Conservation (phyloP, 1,140 invertebrate genomes). For the Diachasmimorpha longicaudata region DNA sequence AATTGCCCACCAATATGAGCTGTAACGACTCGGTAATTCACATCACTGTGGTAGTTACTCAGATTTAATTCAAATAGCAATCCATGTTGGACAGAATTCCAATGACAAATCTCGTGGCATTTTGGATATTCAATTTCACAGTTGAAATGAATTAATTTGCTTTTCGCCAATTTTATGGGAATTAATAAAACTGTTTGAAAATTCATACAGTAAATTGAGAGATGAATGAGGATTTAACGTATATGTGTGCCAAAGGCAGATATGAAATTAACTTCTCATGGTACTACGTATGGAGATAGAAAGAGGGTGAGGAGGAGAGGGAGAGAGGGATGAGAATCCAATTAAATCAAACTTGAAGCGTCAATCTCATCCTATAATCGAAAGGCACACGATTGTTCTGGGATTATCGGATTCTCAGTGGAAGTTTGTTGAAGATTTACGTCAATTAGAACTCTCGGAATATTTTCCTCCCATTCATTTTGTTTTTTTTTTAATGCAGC, state of each 20-base stretch:
- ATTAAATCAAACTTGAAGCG: slow-evolving; percentile 6
- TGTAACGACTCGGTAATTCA: neutral
- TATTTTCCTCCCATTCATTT: neutral
- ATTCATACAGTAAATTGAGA: neutral
- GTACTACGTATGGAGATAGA: neutral
- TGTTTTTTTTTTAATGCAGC: neutral
- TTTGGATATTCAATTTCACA: neutral
- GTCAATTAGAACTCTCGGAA: neutral
- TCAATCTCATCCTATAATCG: slow-evolving; percentile 4
- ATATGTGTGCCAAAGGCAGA: slow-evolving; percentile 2
- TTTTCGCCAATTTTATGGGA: neutral
- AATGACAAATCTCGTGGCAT: neutral
- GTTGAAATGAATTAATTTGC: neutral
- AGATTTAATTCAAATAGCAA: neutral
- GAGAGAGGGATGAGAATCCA: neutral
- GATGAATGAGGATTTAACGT: neutral
- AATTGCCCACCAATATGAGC: neutral
- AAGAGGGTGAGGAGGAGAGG: neutral
- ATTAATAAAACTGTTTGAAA: slow-evolving; percentile 1
- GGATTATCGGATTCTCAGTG: slow-evolving; percentile 2
- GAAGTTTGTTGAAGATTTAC: neutral
- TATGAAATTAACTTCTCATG: slow-evolving; percentile 1
- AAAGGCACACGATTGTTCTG: neutral
- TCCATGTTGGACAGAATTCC: neutral
- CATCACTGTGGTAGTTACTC: too few relatives aligned